Percentiles rank a stretch among this genome's conserved stretches.
Conservation (phyloP, 2,113 vertebrate genomes). For the Peromyscus maniculatus region DNA sequence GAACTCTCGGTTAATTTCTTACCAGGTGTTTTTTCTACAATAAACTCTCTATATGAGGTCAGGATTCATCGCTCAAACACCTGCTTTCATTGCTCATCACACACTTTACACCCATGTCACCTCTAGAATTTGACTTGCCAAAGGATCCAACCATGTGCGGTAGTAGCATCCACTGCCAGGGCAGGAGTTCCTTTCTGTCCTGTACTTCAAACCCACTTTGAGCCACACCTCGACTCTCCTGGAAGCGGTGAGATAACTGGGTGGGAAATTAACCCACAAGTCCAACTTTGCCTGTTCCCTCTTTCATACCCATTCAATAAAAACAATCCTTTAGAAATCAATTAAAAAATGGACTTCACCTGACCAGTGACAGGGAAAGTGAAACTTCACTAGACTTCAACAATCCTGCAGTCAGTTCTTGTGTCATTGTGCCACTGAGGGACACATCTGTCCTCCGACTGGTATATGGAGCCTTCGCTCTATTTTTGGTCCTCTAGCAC, state of each 20-base stretch:
- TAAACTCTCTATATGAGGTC: not conserved
- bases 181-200: not conserved
- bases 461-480: not conserved
- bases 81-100: not conserved
- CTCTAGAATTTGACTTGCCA: not conserved
- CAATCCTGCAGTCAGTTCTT: not conserved
- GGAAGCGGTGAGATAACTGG: not conserved
- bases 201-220: not conserved
- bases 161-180: no score
- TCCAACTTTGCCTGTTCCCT: not conserved
- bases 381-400: not conserved
- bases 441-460: not conserved
- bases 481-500: not conserved
- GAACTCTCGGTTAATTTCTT: not conserved
- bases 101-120: no score
- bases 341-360: not conserved
- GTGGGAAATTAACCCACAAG: not conserved
- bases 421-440: rapidly evolving
- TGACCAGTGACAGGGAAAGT: not conserved
- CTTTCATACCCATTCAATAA: not conserved
- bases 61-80: not conserved
- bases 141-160: not conserved
- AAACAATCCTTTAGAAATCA: not conserved
- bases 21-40: not conserved
- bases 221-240: not conserved